Conservation (phyloP, 1,140 invertebrate genomes). For the Elymnias hypermnestra region DNA sequence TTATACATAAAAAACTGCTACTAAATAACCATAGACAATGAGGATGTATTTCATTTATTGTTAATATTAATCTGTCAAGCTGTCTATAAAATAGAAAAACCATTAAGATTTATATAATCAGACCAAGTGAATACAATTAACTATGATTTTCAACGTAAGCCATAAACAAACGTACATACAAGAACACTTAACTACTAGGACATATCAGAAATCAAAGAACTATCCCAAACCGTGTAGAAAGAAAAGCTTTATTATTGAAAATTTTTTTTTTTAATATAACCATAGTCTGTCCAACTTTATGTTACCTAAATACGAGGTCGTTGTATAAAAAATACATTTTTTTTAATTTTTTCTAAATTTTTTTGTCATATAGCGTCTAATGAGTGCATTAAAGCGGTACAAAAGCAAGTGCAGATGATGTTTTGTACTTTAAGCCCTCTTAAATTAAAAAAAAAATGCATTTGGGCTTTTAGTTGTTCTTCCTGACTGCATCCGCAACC, state of each 20-base stretch:
- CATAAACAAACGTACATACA: constrained; percentile 37
- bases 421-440: constrained; percentile 50
- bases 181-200: constrained; percentile 28
- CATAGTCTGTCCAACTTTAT: neutral
- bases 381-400: constrained; percentile 30
- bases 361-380: no score
- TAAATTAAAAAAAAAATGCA: constrained; percentile 18
- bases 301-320: constrained; percentile 4
- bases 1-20: no score
- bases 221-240: neutral
- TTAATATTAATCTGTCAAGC: no score
- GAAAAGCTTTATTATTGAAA: neutral
- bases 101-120: no score
- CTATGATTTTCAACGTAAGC: constrained; percentile 43
- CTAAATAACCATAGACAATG: no score
- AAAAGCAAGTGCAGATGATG: constrained; percentile 34
- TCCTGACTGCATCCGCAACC: constrained; percentile 50
- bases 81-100: no score
- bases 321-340: constrained; percentile 13
- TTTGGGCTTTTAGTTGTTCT: constrained; percentile 45
- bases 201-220: no score
- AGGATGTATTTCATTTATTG: no score
- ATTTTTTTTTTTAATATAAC: neutral
- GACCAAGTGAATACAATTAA: constrained; percentile 26
- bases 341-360: no score